Conservation (phyloP, 2,113 vertebrate genomes). For the Ammospiza caudacuta region DNA sequence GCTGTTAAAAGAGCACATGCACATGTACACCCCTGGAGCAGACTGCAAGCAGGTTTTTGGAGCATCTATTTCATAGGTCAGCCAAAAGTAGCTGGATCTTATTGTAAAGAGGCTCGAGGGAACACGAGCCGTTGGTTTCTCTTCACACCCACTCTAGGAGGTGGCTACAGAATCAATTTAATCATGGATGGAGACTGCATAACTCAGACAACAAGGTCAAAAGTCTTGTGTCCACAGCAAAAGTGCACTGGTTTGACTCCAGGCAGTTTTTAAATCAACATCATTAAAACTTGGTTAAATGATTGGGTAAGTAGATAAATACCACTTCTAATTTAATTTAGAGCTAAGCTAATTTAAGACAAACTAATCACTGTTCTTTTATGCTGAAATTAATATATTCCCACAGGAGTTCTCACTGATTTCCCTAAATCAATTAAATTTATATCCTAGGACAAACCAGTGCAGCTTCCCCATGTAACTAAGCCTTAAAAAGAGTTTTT, state of each 20-base stretch:
- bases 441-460: background rate
- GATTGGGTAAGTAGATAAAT: conserved; percentile 33
- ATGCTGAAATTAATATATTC: background rate
- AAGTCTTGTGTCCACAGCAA: background rate
- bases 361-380: background rate
- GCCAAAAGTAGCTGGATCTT: background rate
- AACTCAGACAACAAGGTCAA: conserved; percentile 25
- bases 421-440: conserved; percentile 24
- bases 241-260: background rate
- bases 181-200: background rate
- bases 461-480: background rate
- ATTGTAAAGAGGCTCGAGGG: background rate
- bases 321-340: conserved; percentile 13
- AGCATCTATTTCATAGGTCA: background rate
- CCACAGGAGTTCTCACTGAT: background rate
- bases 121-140: background rate
- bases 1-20: background rate
- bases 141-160: background rate
- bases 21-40: background rate
- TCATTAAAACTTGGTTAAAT: conserved; percentile 7
- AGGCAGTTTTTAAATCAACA: background rate
- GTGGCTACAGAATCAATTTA: background rate
- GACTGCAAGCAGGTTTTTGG: background rate
- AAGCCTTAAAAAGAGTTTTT: background rate
- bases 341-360: conserved; percentile 23